A percentile compares a stretch with the other conserved stretches of the same genome.
phyloP scores from a whole-genome alignment of 2,113 vertebrate genomes.

The Tapirus terrestris region DNA sequence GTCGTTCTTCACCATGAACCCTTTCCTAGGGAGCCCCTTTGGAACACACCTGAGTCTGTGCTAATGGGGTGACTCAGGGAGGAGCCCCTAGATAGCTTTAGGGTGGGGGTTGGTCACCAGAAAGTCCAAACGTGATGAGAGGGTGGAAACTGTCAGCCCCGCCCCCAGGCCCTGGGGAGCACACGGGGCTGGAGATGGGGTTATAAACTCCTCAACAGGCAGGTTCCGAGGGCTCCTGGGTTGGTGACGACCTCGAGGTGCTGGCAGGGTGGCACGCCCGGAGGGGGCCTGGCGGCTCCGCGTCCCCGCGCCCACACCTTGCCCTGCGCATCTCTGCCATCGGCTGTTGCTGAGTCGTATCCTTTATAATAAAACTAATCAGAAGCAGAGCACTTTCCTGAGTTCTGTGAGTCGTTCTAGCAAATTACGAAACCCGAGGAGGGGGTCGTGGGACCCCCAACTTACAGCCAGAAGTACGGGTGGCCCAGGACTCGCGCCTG shows the following conservation, averaged over 20 bases:
- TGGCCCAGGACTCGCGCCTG: background rate
- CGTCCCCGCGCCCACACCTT: background rate
- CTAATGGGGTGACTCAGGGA: background rate
- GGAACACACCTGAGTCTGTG: background rate
- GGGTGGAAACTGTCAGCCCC: background rate
- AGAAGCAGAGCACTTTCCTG: background rate
- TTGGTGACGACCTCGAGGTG: background rate
- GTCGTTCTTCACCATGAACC: background rate
- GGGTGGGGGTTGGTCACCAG: background rate
- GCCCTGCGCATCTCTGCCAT: background rate
- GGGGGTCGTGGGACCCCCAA: background rate
- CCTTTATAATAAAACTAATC: background rate
- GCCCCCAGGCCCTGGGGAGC: background rate
- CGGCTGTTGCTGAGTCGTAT: background rate
- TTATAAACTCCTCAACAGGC: background rate
- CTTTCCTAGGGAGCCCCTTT: background rate
- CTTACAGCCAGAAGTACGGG: background rate
- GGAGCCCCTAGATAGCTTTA: background rate
- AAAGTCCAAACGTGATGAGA: background rate
- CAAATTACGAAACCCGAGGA: background rate
- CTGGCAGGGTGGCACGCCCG: fast-evolving
- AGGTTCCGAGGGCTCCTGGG: background rate
- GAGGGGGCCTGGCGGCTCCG: no score
- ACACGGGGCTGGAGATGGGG: background rate
- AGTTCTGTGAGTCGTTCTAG: background rate